Base-by-base conservation (phyloP, 2,797 vertebrate genomes). In the Tragopan temminckii region DNA sequence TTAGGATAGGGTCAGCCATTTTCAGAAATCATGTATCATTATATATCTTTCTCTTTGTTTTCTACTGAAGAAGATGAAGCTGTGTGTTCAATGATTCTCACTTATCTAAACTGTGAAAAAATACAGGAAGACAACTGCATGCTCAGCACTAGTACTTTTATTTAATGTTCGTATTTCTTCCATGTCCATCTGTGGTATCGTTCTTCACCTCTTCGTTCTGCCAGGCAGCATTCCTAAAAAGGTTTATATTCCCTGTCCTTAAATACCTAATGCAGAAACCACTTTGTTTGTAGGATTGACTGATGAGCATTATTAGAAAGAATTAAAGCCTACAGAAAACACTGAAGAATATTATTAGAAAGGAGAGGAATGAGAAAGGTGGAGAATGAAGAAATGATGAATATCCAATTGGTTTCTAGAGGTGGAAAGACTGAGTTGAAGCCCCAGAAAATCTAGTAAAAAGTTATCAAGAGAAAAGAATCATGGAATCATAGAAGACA, bases 151-250 rank as follows among this genome's bases (percentile, higher is more conserved):
- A 36, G 6, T 20, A 24, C 17, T 25, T 68, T 24, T 80, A 58
- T 67, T 27, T 4, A 40, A 68, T 80, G 55, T 62, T 75, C 27
- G 9, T 35, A 63, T 4, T 29, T 5, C 27, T 85, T 80, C 46
- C 75, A 69, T 68, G 38, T 16, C 2, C 1, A 2, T 3, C 18
- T 57, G 3, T 1, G 0, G 2, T 50, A n/a, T 67, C 21, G 20
- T 12, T 3, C 6, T 71, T 29, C 11, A 43, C 20, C 31, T 16
- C 18, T 78, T 64, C 38, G 2, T 78, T 79, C 87, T 68, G 16
- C 35, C 33, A 66, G 21, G 3, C 3, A 66, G 13, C 2, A 31
- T 74, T 88, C 50, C 48, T 58, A 72, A 64, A 72, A 88, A n/a
- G 17, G 67, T 3, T 33, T 2, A 17, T 14, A 59, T 7, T 31